phyloP scores from a whole-genome alignment of 1,140 invertebrate species.

The Apis laboriosa region DNA sequence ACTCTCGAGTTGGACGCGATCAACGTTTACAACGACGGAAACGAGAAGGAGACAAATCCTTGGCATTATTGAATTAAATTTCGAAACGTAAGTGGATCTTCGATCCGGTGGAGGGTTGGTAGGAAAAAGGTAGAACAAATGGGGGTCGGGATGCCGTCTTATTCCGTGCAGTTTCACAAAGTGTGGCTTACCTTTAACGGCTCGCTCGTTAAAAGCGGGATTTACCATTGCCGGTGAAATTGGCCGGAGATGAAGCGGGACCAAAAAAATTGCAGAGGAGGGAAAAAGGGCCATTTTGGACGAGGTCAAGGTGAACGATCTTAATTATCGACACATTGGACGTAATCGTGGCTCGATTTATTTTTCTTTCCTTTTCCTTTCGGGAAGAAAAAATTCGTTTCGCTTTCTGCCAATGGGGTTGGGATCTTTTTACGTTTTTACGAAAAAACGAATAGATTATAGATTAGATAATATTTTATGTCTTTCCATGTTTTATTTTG shows the following conservation, averaged over 20 bases:
- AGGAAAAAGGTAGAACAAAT: not conserved
- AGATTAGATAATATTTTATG: no score
- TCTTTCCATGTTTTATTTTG: no score
- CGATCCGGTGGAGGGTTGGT: not conserved
- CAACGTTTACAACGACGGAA: not conserved
- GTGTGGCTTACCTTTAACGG: slow-evolving; percentile 45
- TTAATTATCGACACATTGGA: not conserved
- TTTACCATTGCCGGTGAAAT: slow-evolving; percentile 37
- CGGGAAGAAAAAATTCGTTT: no score
- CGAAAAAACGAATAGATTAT: no score
- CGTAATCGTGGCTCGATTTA: no score
- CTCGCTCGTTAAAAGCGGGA: slow-evolving; percentile 47
- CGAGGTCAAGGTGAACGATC: slow-evolving; percentile 43
- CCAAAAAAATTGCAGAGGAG: not conserved
- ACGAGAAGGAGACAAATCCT: not conserved
- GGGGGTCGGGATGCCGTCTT: not conserved
- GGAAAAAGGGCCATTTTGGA: not conserved
- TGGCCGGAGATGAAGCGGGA: slow-evolving; percentile 22
- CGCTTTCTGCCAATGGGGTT: no score
- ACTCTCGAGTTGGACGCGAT: not conserved
- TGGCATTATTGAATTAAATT: slow-evolving; percentile 29
- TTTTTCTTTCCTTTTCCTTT: no score
- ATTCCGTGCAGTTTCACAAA: slow-evolving; percentile 47
- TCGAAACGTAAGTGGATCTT: slow-evolving; percentile 10
- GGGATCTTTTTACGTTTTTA: no score